These are phyloP conservation scores for Hypotaenidia philippensis DNA, from an alignment of 2,797 vertebrate genomes.

Conservation along the genomic window DNA sequence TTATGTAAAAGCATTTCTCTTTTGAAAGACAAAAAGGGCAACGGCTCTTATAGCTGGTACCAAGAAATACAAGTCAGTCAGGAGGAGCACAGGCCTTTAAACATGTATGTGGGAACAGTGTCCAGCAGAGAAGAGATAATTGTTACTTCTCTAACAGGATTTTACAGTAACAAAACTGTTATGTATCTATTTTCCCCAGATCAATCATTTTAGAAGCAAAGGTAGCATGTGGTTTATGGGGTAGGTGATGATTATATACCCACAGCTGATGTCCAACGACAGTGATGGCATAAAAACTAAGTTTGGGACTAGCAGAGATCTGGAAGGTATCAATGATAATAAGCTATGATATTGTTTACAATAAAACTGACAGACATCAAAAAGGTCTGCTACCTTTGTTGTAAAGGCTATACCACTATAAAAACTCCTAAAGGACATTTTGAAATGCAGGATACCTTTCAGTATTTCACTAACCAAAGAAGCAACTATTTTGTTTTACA, in stretches of 20 bases:
- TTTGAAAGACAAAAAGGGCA: neutral
- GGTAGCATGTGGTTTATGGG: neutral
- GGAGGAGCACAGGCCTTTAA: neutral
- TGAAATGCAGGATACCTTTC: neutral
- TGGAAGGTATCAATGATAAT: neutral
- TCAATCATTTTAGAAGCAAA: neutral
- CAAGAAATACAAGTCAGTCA: neutral
- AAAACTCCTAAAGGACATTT: neutral
- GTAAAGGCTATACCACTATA: neutral
- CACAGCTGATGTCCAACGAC: neutral
- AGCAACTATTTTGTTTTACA: neutral
- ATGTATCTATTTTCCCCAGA: neutral
- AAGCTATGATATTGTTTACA: neutral
- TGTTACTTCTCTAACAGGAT: neutral
- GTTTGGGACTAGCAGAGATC: neutral
- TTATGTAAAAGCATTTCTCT: neutral
- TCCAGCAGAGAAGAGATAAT: neutral
- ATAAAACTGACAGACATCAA: neutral
- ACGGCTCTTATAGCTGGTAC: neutral
- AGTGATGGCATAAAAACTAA: neutral
- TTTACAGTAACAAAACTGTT: neutral
- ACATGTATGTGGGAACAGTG: neutral
- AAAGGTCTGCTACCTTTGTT: neutral
- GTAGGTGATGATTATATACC: neutral
- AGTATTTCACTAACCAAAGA: neutral